phyloP scores from a whole-genome alignment of 2,113 vertebrate genomes.

The Zosterops lateralis region DNA sequence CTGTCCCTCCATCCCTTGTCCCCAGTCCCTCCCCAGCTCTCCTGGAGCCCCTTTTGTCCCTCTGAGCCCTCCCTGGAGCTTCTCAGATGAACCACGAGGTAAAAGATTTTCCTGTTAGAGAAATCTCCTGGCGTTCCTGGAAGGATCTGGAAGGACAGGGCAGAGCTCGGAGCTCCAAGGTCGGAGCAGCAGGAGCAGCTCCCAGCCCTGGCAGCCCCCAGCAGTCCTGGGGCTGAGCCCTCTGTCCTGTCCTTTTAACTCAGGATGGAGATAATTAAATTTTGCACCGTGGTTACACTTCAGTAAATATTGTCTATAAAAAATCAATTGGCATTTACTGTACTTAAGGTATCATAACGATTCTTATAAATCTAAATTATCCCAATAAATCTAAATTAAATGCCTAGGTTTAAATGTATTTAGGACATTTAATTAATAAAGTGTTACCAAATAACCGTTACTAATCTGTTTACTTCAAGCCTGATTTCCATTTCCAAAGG shows the following conservation, averaged over 20 bases:
- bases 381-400: conserved; percentile 76
- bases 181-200: background rate
- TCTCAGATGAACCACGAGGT: accelerated
- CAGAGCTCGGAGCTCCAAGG: background rate
- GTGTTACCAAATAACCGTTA: conserved; percentile 58
- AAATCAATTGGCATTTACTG: conserved; percentile 72
- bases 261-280: conserved; percentile 63
- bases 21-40: background rate
- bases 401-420: conserved; percentile 63
- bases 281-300: conserved; percentile 57
- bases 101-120: background rate
- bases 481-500: conserved; percentile 59
- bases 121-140: background rate
- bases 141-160: background rate
- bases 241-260: background rate
- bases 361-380: conserved; percentile 75
- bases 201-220: background rate
- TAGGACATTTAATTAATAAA: conserved; percentile 73
- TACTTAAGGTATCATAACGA: conserved; percentile 69
- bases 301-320: conserved; percentile 71
- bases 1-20: background rate
- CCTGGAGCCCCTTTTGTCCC: background rate
- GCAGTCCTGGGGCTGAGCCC: background rate
- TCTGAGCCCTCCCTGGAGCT: background rate
- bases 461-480: conserved; percentile 74